Evolutionary conservation across 2,888 invertebrate species (phyloP).

Genomic region (Dorcus parallelipipedus): DNA sequence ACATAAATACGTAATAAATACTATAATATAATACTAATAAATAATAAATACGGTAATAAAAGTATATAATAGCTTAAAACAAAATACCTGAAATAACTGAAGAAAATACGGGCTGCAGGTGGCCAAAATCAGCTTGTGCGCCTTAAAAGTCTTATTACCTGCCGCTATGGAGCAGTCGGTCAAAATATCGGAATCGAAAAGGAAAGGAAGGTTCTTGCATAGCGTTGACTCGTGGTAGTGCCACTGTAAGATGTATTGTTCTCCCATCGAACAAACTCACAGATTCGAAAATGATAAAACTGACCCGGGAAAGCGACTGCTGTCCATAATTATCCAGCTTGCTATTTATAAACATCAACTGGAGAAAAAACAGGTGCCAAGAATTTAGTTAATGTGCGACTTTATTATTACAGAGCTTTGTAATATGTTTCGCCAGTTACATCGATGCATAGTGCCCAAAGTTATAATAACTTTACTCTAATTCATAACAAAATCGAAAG

Average conservation of each 20-base stretch:
- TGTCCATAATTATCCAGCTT: slow-evolving; percentile 43
- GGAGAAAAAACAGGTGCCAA: slow-evolving; percentile 49
- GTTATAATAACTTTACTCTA: too few species aligned
- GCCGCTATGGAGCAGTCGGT: slow-evolving; percentile 87
- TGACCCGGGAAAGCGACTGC: slow-evolving; percentile 15
- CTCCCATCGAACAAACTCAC: slow-evolving; percentile 4
- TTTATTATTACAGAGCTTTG: neutral
- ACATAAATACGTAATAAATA: too few species aligned
- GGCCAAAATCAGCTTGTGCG: slow-evolving; percentile 81
- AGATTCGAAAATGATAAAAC: slow-evolving; percentile 16
- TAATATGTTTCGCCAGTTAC: too few species aligned
- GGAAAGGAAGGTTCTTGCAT: slow-evolving; percentile 71
- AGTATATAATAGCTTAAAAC: too few species aligned
- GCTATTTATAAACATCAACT: slow-evolving; percentile 44
- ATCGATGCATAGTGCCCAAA: too few species aligned
- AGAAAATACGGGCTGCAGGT: slow-evolving; percentile 90
- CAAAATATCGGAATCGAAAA: slow-evolving; percentile 75
- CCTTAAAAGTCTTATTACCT: slow-evolving; percentile 77
- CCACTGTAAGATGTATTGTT: slow-evolving; percentile 47
- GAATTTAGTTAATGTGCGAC: slow-evolving; percentile 29
- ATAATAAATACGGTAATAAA: too few species aligned
- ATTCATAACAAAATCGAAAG: too few species aligned
- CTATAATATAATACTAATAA: too few species aligned
- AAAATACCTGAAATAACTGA: slow-evolving; percentile 73
- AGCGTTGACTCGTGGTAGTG: slow-evolving; percentile 51